These are phyloP conservation scores for Drosophila algonquin DNA, from an alignment of 2,888 invertebrate genomes.

Conservation along the genomic window DNA sequence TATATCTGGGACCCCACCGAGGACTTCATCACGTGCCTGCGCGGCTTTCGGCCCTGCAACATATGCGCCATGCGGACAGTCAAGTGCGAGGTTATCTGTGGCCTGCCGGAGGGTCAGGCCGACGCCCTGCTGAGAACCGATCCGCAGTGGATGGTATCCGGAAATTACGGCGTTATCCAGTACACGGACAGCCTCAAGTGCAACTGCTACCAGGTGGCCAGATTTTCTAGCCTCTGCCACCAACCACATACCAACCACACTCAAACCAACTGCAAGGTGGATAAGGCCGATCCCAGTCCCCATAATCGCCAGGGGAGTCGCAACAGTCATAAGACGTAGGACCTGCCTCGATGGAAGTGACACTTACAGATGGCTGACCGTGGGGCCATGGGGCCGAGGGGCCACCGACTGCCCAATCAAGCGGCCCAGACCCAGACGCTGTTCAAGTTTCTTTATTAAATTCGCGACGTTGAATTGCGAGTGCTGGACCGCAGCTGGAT, in stretches of 20 bases:
- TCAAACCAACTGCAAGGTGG: neutral
- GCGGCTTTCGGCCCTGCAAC: conserved; percentile 92
- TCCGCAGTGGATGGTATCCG: conserved; percentile 92
- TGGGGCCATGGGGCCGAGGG: neutral
- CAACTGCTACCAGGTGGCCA: conserved; percentile 31
- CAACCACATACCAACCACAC: no score
- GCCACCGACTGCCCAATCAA: neutral
- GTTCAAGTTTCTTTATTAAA: neutral
- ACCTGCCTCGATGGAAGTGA: neutral
- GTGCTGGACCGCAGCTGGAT: conserved; percentile 3
- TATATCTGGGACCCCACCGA: conserved; percentile 90
- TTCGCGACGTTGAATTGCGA: neutral
- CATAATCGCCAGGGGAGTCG: neutral
- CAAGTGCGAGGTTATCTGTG: conserved; percentile 95
- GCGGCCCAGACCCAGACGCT: no score
- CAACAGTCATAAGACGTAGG: neutral
- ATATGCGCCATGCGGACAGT: conserved; percentile 93
- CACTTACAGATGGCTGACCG: neutral
- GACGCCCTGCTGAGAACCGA: conserved; percentile 85
- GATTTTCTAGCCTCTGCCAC: neutral
- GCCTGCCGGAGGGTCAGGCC: conserved; percentile 87
- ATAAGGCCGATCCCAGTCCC: no score
- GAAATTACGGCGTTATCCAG: conserved; percentile 92
- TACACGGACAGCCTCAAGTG: conserved; percentile 82
- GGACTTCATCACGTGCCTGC: conserved; percentile 85